These are phyloP conservation scores for Abscondita cerata DNA, from an alignment of 2,888 invertebrate genomes.

Conservation along the genomic window DNA sequence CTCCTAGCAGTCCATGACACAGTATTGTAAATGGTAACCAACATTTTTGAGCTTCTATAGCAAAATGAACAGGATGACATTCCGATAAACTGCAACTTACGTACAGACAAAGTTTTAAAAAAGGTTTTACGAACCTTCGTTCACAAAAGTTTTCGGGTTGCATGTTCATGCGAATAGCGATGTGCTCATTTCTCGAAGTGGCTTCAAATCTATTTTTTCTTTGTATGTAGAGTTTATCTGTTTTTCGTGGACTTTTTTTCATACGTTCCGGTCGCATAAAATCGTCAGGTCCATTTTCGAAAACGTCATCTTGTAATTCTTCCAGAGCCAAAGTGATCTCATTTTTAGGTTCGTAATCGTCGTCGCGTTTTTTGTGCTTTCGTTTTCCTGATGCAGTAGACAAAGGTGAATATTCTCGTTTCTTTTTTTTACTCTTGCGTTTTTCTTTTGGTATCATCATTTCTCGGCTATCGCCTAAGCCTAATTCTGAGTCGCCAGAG, in stretches of 20 bases:
- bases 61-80: conserved; percentile 62
- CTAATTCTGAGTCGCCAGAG: conserved; percentile 44
- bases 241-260: conserved; percentile 53
- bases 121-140: conserved; percentile 40
- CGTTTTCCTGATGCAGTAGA: conserved; percentile 47
- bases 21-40: conserved; percentile 64
- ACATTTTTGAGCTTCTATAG: conserved; percentile 62
- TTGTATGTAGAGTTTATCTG: conserved; percentile 57
- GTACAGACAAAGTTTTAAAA: neutral
- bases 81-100: conserved; percentile 17
- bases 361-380: conserved; percentile 55
- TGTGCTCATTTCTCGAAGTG: conserved; percentile 41
- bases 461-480: conserved; percentile 57
- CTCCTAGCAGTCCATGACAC: conserved; percentile 68
- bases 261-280: conserved; percentile 47
- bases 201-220: conserved; percentile 57
- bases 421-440: conserved; percentile 57
- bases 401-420: conserved; percentile 50
- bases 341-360: conserved; percentile 54
- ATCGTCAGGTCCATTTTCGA: conserved; percentile 53
- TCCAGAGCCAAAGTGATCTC: conserved; percentile 57
- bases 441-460: conserved; percentile 60
- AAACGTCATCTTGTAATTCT: conserved; percentile 59
- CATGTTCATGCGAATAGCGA: conserved; percentile 43
- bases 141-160: conserved; percentile 42